These are phyloP conservation scores for Vanessa cardui DNA, from an alignment of 2,888 invertebrate species.

Conservation along the genomic window DNA sequence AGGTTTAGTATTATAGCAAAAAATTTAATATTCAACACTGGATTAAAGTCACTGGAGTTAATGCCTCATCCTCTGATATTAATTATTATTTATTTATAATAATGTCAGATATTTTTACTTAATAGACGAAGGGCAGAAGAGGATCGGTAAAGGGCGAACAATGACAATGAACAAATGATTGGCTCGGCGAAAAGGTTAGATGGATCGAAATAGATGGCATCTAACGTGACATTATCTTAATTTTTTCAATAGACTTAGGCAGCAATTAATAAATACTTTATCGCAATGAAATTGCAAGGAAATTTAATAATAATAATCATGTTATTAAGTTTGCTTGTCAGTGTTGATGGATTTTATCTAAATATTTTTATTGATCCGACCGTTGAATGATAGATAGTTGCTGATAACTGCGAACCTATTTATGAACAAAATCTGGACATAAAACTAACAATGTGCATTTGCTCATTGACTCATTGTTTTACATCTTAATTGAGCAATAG, in stretches of 20 bases:
- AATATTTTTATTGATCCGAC: slow-evolving; percentile 1
- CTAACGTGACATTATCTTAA: not conserved
- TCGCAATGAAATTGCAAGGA: no score
- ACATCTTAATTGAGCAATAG: slow-evolving; percentile 1
- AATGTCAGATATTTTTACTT: slow-evolving; percentile 54
- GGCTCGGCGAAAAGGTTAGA: slow-evolving; percentile 33
- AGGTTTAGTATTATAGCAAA: no score
- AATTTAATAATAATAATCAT: no score
- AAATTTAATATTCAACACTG: no score
- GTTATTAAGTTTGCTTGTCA: no score
- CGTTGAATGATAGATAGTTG: not conserved
- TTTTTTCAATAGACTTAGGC: not conserved
- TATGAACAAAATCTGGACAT: not conserved
- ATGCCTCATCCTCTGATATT: no score
- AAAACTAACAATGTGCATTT: not conserved
- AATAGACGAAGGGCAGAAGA: slow-evolving; percentile 57
- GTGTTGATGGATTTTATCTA: not conserved
- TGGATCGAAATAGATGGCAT: slow-evolving; percentile 28
- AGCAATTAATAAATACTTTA: no score
- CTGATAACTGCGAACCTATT: not conserved
- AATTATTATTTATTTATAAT: not conserved
- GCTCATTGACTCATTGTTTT: slow-evolving; percentile 7
- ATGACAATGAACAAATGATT: slow-evolving; percentile 42
- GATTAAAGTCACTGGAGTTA: no score
- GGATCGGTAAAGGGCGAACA: slow-evolving; percentile 54